These are phyloP conservation scores for Zosterops lateralis DNA, from an alignment of 2,113 vertebrate species.

Conservation along the genomic window DNA sequence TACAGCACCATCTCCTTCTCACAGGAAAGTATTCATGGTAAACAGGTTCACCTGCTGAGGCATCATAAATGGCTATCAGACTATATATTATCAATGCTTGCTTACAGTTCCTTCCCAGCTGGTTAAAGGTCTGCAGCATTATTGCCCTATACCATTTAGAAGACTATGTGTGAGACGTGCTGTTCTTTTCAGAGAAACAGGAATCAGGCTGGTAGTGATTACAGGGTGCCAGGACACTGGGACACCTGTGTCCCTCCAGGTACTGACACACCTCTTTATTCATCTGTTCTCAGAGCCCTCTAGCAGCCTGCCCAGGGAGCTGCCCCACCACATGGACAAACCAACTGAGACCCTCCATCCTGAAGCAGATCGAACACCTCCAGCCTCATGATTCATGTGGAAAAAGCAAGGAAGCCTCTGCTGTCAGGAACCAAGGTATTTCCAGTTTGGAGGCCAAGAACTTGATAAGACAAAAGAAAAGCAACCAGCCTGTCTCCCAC, in stretches of 20 bases:
- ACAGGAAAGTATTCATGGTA: neutral
- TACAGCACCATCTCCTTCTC: neutral
- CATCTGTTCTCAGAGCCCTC: neutral
- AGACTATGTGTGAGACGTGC: neutral
- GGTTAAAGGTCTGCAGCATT: slow-evolving; percentile 28
- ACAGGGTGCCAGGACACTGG: neutral
- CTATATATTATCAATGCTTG: neutral
- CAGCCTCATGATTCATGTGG: neutral
- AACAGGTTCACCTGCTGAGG: neutral
- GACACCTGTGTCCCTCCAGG: neutral
- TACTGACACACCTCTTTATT: neutral
- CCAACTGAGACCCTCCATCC: neutral
- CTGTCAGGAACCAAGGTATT: neutral
- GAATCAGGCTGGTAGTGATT: neutral
- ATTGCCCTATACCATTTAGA: neutral
- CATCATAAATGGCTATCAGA: neutral
- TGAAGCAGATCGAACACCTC: neutral
- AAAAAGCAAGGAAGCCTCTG: neutral
- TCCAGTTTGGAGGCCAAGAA: neutral
- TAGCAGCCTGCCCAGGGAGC: neutral
- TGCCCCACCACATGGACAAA: neutral
- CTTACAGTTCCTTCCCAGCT: neutral
- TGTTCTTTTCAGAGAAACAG: neutral
- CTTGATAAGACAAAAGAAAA: neutral
- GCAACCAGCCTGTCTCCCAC: neutral